These are phyloP conservation scores for Athalia rosae DNA, from an alignment of 2,888 invertebrate species.

Conservation along the genomic window DNA sequence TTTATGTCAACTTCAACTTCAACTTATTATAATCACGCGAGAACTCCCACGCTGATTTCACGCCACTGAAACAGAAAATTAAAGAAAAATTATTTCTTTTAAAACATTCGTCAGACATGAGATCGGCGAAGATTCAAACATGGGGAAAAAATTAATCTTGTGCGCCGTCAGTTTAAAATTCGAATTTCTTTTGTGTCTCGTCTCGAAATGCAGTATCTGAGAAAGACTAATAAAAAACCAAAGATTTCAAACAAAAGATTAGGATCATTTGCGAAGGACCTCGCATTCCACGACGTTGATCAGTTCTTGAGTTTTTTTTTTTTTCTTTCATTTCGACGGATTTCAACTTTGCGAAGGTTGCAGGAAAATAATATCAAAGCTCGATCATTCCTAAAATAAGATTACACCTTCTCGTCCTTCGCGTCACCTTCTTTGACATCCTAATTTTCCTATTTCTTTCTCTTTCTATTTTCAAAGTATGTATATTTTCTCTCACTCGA, in stretches of 20 bases:
- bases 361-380: constrained; percentile 11
- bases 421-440: constrained; percentile 2
- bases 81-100: background rate
- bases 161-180: no score
- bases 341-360: background rate
- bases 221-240: no score
- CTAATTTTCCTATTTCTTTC: constrained; percentile 10
- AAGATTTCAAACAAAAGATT: no score
- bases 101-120: background rate
- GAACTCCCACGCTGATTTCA: background rate
- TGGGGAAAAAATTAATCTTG: background rate
- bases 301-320: background rate
- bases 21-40: constrained; percentile 12
- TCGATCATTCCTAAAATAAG: constrained; percentile 32
- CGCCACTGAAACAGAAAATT: constrained; percentile 29
- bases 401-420: background rate
- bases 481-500: background rate
- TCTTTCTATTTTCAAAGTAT: background rate
- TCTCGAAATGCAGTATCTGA: no score
- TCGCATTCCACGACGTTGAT: no score
- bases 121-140: background rate
- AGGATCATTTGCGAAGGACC: no score
- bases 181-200: no score
- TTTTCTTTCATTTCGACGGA: background rate
- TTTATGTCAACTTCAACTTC: constrained; percentile 19